A percentile compares a stretch with the other conserved stretches of the same genome.
Conservation (phyloP, 2,888 invertebrate genomes). For the Glaucopsyche alexis region DNA sequence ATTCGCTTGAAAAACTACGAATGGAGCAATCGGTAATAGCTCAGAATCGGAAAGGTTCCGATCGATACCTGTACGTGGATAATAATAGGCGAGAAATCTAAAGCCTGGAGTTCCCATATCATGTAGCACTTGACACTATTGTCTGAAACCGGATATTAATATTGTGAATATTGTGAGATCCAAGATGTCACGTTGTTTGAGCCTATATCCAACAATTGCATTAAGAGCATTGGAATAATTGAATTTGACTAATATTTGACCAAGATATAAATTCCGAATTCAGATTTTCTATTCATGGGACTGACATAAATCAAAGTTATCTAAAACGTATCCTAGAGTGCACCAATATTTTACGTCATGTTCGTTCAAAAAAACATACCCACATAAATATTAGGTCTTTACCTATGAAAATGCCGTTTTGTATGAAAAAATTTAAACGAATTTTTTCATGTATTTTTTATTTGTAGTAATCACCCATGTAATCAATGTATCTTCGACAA, state of each 20-base stretch:
- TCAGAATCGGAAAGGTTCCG: constrained; percentile 5
- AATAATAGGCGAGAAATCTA: constrained; percentile 38
- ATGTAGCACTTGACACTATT: constrained; percentile 19
- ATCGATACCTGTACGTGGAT: constrained; percentile 23
- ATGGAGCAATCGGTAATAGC: neutral
- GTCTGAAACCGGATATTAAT: constrained; percentile 16
- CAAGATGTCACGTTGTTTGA: neutral
- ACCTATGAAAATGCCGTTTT: too few relatives aligned
- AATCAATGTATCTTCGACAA: too few relatives aligned
- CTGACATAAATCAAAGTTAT: constrained; percentile 2
- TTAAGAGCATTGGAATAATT: neutral
- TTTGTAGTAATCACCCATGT: too few relatives aligned
- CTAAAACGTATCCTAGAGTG: neutral
- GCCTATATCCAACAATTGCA: neutral
- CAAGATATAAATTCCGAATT: neutral
- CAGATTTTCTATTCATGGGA: neutral
- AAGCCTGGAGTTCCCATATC: constrained; percentile 30
- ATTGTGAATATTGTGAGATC: neutral
- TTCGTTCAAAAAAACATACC: neutral
- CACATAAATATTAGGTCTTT: neutral
- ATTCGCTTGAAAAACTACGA: constrained; percentile 35
- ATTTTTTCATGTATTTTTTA: too few relatives aligned
- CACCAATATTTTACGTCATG: neutral
- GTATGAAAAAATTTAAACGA: too few relatives aligned
- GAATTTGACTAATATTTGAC: neutral